These are phyloP conservation scores for Drosophila helvetica DNA, from an alignment of 2,888 invertebrate species.

Conservation along the genomic window DNA sequence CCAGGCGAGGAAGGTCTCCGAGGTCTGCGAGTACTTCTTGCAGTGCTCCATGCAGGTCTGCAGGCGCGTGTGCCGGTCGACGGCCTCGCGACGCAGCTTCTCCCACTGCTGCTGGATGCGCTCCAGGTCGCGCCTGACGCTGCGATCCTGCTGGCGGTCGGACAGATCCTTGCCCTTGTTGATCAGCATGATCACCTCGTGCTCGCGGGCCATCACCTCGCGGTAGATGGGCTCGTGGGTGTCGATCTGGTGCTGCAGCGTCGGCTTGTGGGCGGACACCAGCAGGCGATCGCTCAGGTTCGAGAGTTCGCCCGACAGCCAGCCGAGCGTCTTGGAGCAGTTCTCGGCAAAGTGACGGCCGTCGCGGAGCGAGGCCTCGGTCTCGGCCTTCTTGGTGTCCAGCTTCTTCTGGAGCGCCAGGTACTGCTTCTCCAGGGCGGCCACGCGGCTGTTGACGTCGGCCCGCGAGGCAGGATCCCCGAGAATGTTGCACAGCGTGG, in stretches of 20 bases:
- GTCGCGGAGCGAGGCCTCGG: constrained; percentile 93
- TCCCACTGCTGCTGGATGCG: constrained; percentile 96
- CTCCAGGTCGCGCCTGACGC: constrained; percentile 91
- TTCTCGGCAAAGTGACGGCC: constrained; percentile 95
- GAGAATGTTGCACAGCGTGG: constrained; percentile 92
- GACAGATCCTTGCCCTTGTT: constrained; percentile 93
- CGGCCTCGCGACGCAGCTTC: constrained; percentile 93
- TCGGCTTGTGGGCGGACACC: constrained; percentile 93
- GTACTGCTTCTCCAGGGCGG: constrained; percentile 93
- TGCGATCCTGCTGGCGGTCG: constrained; percentile 85
- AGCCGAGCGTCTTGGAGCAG: constrained; percentile 94
- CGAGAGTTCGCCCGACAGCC: constrained; percentile 92
- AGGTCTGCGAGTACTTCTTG: constrained; percentile 93
- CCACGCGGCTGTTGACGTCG: constrained; percentile 95
- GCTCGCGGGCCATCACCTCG: constrained; percentile 94
- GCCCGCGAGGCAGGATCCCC: constrained; percentile 95
- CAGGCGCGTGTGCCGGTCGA: constrained; percentile 92
- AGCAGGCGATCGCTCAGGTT: constrained; percentile 90
- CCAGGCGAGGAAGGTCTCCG: constrained; percentile 95
- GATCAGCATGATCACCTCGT: constrained; percentile 96
- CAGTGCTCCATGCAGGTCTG: constrained; percentile 96
- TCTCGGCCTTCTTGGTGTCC: constrained; percentile 94
- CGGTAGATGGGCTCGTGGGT: constrained; percentile 95
- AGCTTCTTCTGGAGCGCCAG: constrained; percentile 94
- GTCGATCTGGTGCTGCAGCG: constrained; percentile 93